A percentile compares a stretch with the other conserved stretches of the same genome.
Conservation (phyloP, 2,113 vertebrate species). For the Ictalurus furcatus region DNA sequence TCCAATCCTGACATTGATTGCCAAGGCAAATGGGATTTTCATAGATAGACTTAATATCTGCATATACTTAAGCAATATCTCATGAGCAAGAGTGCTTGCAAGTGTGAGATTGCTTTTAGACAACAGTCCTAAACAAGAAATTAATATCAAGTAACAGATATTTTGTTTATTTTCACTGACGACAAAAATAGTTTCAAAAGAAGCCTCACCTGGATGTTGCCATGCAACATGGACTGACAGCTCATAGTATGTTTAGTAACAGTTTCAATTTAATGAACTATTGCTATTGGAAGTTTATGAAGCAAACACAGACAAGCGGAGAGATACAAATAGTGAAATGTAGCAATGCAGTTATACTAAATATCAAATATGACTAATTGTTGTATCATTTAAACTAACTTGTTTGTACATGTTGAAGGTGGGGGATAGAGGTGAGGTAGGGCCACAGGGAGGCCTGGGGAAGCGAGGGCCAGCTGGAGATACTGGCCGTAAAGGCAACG, state of each 20-base stretch:
- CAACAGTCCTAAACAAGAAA: not conserved
- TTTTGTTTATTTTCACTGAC: not conserved
- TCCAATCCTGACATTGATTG: not conserved
- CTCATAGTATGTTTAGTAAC: not conserved
- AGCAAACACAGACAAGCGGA: not conserved
- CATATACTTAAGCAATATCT: not conserved
- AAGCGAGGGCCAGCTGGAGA: slow-evolving; percentile 71
- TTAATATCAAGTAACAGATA: not conserved
- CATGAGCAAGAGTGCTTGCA: not conserved
- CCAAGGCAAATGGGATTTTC: not conserved
- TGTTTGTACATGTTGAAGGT: slow-evolving; percentile 62
- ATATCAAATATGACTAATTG: not conserved
- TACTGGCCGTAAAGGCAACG: slow-evolving; percentile 64
- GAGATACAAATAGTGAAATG: not conserved
- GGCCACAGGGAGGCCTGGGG: slow-evolving; percentile 67
- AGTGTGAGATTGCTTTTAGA: not conserved
- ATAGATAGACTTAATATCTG: not conserved
- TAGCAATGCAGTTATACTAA: not conserved
- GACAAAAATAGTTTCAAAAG: not conserved
- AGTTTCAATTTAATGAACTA: not conserved
- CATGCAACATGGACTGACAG: not conserved
- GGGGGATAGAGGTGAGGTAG: slow-evolving; percentile 67
- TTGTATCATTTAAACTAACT: not conserved
- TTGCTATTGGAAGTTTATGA: not conserved
- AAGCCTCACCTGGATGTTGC: not conserved